These are phyloP conservation scores for Tribolium castaneum DNA, from an alignment of 1,140 invertebrate genomes.

Conservation along the genomic window DNA sequence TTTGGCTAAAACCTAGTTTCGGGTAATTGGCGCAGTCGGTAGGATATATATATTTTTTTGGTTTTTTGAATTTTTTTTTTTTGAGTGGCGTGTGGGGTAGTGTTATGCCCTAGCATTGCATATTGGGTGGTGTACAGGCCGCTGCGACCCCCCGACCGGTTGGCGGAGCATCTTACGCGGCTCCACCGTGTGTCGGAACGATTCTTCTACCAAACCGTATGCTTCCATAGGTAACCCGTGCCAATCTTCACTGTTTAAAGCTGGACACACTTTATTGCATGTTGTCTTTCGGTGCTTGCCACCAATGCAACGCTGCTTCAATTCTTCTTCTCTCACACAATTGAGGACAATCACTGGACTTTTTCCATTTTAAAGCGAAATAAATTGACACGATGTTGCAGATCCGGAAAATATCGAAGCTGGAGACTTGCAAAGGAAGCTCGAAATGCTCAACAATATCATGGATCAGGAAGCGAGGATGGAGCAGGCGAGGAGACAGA, in stretches of 20 bases:
- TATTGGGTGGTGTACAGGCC: slow-evolving; percentile 58
- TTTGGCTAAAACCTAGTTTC: too few species aligned
- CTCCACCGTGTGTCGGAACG: slow-evolving; percentile 50
- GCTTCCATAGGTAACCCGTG: slow-evolving; percentile 58
- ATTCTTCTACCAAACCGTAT: slow-evolving; percentile 49
- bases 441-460: slow-evolving; percentile 91
- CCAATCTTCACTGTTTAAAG: background rate
- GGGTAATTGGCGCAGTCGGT: too few species aligned
- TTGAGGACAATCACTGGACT: too few species aligned
- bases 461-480: slow-evolving; percentile 82
- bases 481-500: slow-evolving; percentile 73
- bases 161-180: slow-evolving; percentile 62
- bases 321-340: background rate
- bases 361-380: background rate
- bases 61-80: too few species aligned
- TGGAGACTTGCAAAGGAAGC: slow-evolving; percentile 90
- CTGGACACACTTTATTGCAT: background rate
- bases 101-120: background rate
- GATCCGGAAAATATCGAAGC: slow-evolving; percentile 91
- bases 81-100: too few species aligned
- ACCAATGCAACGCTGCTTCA: slow-evolving; percentile 8
- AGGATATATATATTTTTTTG: too few species aligned
- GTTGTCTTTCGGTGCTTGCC: background rate
- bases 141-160: slow-evolving; percentile 64
- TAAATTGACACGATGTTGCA: slow-evolving; percentile 62